phyloP scores from a whole-genome alignment of 64 coral and sea anemone species.

The Dendrophyllia cribrosa region DNA sequence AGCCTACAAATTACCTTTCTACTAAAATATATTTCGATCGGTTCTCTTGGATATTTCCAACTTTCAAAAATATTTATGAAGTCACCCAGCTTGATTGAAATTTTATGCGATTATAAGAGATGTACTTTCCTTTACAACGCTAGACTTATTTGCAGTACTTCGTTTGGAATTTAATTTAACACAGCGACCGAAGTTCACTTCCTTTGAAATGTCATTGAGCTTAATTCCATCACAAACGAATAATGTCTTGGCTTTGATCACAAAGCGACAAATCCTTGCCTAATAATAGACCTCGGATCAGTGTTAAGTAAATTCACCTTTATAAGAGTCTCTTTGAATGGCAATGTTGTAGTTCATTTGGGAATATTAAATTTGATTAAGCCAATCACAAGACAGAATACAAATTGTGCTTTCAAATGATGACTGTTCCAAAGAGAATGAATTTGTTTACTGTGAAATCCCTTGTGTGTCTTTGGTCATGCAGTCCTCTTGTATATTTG shows the following conservation, averaged over 20 bases:
- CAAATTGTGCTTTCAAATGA: not conserved
- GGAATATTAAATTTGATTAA: not conserved
- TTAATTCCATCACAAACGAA: too few species aligned
- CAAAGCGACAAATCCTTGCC: not conserved
- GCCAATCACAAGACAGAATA: not conserved
- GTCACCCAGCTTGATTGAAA: not conserved
- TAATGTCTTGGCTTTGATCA: not conserved
- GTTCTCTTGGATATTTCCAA: not conserved
- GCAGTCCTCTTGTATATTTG: not conserved
- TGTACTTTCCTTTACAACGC: not conserved
- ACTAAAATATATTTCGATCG: not conserved
- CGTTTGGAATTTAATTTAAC: not conserved
- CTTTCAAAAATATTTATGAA: not conserved
- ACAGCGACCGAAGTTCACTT: too few species aligned
- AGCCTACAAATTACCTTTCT: too few species aligned
- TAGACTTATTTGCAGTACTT: not conserved
- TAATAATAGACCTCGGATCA: not conserved
- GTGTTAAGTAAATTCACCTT: not conserved
- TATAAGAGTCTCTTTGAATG: not conserved
- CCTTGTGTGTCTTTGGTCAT: not conserved
- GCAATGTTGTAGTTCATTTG: not conserved
- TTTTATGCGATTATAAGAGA: not conserved
- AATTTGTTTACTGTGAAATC: not conserved
- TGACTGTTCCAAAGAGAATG: not conserved
- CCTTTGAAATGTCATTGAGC: too few species aligned